These are phyloP conservation scores for Cephus pulcher DNA, from an alignment of 2,888 invertebrate genomes.

Conservation along the genomic window DNA sequence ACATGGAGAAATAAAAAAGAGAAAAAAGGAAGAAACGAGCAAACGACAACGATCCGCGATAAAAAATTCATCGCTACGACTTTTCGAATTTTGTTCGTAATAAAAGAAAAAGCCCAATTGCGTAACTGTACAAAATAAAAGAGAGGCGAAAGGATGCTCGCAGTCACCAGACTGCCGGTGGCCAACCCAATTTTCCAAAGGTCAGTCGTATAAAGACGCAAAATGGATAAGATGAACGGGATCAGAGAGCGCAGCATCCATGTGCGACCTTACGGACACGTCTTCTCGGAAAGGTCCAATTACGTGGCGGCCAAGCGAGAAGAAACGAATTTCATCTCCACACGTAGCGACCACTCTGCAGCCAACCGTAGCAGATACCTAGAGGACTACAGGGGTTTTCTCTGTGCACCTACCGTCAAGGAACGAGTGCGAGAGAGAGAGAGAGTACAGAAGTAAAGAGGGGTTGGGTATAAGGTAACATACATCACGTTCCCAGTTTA, in stretches of 20 bases:
- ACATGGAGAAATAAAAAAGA: not conserved
- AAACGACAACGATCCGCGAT: not conserved
- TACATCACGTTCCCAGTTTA: conserved; percentile 59
- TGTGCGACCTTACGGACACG: conserved; percentile 5
- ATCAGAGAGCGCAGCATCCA: not conserved
- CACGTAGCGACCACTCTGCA: conserved; percentile 22
- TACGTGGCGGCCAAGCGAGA: conserved; percentile 15
- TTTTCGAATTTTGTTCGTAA: not conserved
- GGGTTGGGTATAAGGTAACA: conserved; percentile 31
- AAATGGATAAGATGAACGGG: not conserved
- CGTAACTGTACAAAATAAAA: not conserved
- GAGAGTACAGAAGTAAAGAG: conserved; percentile 25
- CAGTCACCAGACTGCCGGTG: not conserved
- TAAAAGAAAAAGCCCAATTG: not conserved
- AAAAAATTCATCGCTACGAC: not conserved
- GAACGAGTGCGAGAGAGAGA: not conserved
- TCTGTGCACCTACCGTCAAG: not conserved
- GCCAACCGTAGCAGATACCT: conserved; percentile 15
- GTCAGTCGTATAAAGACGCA: not conserved
- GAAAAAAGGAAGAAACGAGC: not conserved
- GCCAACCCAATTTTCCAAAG: not conserved
- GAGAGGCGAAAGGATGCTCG: not conserved
- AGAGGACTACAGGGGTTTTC: not conserved
- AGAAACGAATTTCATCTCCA: conserved; percentile 24
- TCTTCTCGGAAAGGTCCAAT: conserved; percentile 13